Evolutionary conservation across 2,113 vertebrate species (phyloP).

Genomic region (Loxodonta africana): DNA sequence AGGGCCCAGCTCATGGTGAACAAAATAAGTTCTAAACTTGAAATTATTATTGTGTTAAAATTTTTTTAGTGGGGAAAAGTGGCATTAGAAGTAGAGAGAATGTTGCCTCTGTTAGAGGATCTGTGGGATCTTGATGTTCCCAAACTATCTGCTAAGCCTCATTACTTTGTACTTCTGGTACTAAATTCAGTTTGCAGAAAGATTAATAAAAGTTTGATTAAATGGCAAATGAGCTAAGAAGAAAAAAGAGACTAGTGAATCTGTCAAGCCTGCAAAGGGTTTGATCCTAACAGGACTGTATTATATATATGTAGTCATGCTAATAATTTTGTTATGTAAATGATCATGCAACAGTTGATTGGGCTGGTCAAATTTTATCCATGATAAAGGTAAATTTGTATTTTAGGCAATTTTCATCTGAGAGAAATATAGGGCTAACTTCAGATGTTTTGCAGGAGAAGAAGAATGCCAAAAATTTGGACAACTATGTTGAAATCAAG

Average conservation of each 20-base stretch:
- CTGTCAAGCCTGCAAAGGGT: neutral
- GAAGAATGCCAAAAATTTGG: slow-evolving; percentile 65
- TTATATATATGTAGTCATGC: neutral
- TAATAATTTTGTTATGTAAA: neutral
- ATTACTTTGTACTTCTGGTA: neutral
- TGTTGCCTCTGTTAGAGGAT: neutral
- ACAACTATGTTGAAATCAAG: slow-evolving; percentile 75
- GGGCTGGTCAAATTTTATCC: neutral
- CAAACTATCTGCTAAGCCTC: neutral
- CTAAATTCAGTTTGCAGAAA: neutral
- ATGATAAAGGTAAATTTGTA: neutral
- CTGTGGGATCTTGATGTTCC: neutral
- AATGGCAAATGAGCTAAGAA: neutral
- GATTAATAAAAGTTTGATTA: neutral
- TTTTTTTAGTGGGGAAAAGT: neutral
- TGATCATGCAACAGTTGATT: neutral
- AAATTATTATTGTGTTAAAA: neutral
- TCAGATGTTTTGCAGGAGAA: slow-evolving; percentile 38
- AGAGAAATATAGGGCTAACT: neutral
- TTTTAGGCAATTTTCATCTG: neutral
- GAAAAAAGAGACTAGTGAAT: neutral
- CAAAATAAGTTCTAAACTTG: neutral
- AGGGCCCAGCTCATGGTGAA: neutral
- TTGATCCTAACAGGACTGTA: neutral
- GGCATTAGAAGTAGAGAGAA: neutral